Evolutionary conservation across 2,888 invertebrate species (phyloP), one percentile per base, ranked within the genome.

Genomic region (Ctenicera cuprea): DNA sequence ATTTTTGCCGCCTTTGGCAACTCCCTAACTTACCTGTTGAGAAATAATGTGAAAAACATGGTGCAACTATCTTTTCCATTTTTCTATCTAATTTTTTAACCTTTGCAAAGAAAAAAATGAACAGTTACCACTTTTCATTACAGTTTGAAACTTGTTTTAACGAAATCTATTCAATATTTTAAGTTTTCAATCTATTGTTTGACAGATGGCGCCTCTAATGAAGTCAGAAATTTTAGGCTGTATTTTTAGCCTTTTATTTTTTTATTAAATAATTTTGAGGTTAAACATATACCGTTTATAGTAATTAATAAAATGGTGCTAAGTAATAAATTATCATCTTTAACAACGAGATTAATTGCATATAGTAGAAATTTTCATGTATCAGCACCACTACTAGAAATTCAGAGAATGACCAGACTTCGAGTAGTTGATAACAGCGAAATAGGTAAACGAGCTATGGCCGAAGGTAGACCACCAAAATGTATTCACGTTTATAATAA

Each of bases 381-480:
- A 9, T 90, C 93, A 0, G 79, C 89, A 4, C 83, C 87, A 67
- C 86, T 89, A 77, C 90, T 87, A 83, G 93, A 95, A 87, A 93
- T 96, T 59, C 90, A 92, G 45, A 92, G 93, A 84, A 82, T 96
- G 78, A 91, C 95, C 0, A 89, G 96, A 61, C 88, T 98, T 14
- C 89, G 97, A 82, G 97, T 98, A 5, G 99, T 99, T 1, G 99
- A 99, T 87, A 99, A 99, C 87, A 97, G 97, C 68, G 94, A 94
- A 79, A 92, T 99, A 74, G 99, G 99, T 38, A 97, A 96, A 86
- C 91, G 94, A 84, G 98, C 98, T 0, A 97, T 97, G 94, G 92
- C 94, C 1, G 95, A 97, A 85, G 98, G 98, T 57, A 95, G 94
- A 87, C 97, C 98, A 11, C 97, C 98, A 0, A 94, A 92, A 86